These are phyloP conservation scores for Cyclura pinguis DNA, from an alignment of 2,797 vertebrate genomes.

Conservation along the genomic window DNA sequence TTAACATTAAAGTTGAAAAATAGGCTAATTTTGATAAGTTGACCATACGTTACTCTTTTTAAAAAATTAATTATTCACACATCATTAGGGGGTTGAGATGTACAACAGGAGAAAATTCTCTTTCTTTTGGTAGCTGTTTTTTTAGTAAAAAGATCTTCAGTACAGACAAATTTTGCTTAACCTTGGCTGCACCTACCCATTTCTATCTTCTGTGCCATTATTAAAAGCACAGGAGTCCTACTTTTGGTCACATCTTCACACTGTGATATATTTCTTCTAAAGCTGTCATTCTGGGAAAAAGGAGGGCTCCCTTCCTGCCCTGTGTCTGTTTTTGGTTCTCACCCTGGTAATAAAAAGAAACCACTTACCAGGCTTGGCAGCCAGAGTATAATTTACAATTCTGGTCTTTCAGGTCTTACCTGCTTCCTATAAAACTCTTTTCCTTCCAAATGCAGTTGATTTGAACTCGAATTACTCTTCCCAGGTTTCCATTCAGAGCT, in stretches of 20 bases:
- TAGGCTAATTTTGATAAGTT: neutral
- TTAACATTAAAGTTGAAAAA: neutral
- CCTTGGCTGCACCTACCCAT: neutral
- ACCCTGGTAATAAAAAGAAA: neutral
- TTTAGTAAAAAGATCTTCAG: neutral
- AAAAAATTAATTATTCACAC: neutral
- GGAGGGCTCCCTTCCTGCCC: too few species aligned
- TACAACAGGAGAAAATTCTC: neutral
- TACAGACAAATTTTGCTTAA: neutral
- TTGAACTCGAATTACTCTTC: accelerated
- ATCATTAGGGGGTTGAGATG: neutral
- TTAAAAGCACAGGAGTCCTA: neutral
- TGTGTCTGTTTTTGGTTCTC: neutral
- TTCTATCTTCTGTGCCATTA: neutral
- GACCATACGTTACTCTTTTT: neutral
- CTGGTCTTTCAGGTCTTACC: conserved; percentile 18
- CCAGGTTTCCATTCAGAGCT: accelerated
- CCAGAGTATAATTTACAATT: neutral
- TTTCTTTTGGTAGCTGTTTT: neutral
- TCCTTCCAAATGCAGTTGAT: neutral
- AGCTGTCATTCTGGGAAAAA: neutral
- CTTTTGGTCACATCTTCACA: neutral
- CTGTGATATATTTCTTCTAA: neutral
- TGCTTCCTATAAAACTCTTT: neutral
- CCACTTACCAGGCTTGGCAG: neutral